Base-by-base conservation (phyloP, 2,888 invertebrate species). In the Lysandra bellargus region DNA sequence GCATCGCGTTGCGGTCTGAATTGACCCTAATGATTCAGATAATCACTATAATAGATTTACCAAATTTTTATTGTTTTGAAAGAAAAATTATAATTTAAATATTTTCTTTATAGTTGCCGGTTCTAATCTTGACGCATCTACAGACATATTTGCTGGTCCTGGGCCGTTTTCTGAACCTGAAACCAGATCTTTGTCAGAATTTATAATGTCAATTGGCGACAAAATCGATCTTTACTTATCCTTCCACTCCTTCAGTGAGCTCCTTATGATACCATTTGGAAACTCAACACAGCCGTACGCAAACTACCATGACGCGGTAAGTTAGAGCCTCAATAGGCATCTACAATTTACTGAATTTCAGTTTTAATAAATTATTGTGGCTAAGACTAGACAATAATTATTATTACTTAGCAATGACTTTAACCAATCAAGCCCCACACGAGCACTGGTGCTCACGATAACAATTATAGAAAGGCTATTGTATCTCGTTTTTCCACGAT, bases 161-260 rank as follows among this genome's bases (percentile, higher is more conserved):
- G 87, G 87, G 0, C 95, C 97, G 0, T 97, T 97, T 87, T 98
- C 97, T 0, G 98, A 98, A 86, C 90, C 95, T 0, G 97, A 97
- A 87, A 95, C 96, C 0, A 89, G 90, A 79, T 85, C 94, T 0
- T 83, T 96, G 5, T 93, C 96, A 0, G 83, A 94, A 0, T 97
- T 94, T 85, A 92, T 97, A 30, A 84, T 83, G 0, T 87, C 93
- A 0, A 84, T 96, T 79, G 88, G 92, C 17, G 88, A 91, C 23
- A 88, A 93, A 77, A 90, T 96, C 30, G 95, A 95, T 60, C 88
- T 96, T 61, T 98, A 97, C 86, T 87, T 98, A 1, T 95, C 96
- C 0, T 96, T 97, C 86, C 98, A 98, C 87, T 96, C 97, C 0
- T 97, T 95, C 84, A 96, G 97, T 0, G 97, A 98, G 84, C 90